These are phyloP conservation scores for Lysandra coridon DNA, from an alignment of 2,888 invertebrate species.

Conservation along the genomic window DNA sequence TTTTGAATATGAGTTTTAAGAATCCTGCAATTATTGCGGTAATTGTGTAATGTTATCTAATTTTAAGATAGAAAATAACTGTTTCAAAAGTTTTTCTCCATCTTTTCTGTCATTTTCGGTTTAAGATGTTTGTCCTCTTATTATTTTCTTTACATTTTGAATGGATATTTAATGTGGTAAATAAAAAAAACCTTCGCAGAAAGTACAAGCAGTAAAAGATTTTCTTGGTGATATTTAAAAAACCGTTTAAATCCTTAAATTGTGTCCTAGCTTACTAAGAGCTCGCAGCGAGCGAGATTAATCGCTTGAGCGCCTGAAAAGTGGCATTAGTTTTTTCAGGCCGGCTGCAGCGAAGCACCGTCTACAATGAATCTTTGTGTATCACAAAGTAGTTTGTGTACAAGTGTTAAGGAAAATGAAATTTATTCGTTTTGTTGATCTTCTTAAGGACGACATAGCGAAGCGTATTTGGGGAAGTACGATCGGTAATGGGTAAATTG, in stretches of 20 bases:
- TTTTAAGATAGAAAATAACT: not conserved
- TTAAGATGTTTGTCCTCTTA: not conserved
- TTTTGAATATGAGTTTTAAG: not conserved
- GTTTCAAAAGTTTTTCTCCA: not conserved
- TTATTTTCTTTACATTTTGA: not conserved
- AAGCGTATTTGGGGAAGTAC: not conserved
- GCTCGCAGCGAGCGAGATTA: not conserved
- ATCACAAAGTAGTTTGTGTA: constrained; percentile 21
- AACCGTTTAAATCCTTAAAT: constrained; percentile 23
- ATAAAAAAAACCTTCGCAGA: not conserved
- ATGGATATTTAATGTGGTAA: not conserved
- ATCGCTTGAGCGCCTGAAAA: constrained; percentile 11
- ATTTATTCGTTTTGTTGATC: not conserved
- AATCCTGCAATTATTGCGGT: not conserved
- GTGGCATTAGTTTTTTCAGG: constrained; percentile 16
- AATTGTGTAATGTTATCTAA: not conserved
- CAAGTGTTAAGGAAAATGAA: not conserved
- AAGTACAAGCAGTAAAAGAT: not conserved
- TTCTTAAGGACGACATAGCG: not conserved
- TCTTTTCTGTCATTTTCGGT: too few relatives aligned
- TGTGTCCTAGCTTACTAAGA: constrained; percentile 17
- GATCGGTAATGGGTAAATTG: not conserved
- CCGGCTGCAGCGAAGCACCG: not conserved
- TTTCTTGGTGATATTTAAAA: constrained; percentile 10
- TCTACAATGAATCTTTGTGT: constrained; percentile 10